Base-by-base conservation (phyloP, 2,888 invertebrate genomes). In the Galeopsomyia nigrocyanea region DNA sequence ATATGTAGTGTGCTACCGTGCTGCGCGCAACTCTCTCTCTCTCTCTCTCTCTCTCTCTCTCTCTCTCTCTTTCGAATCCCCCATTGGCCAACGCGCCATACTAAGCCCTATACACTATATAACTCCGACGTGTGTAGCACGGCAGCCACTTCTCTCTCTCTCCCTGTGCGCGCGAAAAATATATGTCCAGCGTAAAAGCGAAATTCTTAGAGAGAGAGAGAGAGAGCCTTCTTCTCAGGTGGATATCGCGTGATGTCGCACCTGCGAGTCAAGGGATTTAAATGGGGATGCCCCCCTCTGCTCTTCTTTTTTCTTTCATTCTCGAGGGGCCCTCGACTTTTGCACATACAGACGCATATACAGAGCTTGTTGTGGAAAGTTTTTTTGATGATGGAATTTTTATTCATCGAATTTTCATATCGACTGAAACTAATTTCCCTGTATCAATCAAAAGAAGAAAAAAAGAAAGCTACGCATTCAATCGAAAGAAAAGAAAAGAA, bases 1-100 rank as follows among this genome's bases (percentile, higher is more conserved):
- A 72, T 62, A 62, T 46, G 66, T 26, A 10, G 16, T 3, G 39
- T 50, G 71, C 71, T 68, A 65, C 68, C 62, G 68, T 47, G 68
- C 53, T 10, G 39, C 53, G 71, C 65, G 64, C 50, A 39, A 46
- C 60, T 58, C 55, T 65, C 60, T 64, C 68, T 68, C 49, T 10
- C 9, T 57, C 21, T n/a, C 60, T 58, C 55, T 65, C 60, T 64
- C 68, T 68, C 49, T 10, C 9, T 57, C 21, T n/a, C n/a, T n/a
- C n/a, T n/a, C 31, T 17, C 46, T n/a, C n/a, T n/a, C n/a, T n/a
- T n/a, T 60, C 57, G 26, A 57, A 63, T 62, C 50, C 63, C 50
- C 62, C 26, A 62, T 62, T 62, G 62, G 62, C 22, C 26, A 50
- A 50, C 14, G 51, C 50, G 49, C 21, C 22, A n/a, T 19, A 39